Evolutionary conservation across 1,140 invertebrate genomes (phyloP).

Genomic region (Caenorhabditis remanei): DNA sequence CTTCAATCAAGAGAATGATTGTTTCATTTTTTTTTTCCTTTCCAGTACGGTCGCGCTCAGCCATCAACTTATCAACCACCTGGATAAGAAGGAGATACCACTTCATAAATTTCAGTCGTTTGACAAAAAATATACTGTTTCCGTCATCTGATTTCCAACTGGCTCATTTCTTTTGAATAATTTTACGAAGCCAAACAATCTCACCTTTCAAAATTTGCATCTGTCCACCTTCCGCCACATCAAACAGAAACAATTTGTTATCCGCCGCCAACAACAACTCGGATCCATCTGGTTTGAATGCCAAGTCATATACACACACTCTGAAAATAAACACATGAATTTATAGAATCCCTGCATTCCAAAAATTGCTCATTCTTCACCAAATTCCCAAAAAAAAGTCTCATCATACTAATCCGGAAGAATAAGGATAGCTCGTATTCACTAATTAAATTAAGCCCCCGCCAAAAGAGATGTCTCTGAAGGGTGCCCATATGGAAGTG

Average conservation of each 20-base stretch:
- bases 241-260: slow-evolving; percentile 91
- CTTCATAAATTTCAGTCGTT: no score
- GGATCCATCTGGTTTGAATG: slow-evolving; percentile 93
- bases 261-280: slow-evolving; percentile 94
- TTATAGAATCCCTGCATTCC: background rate
- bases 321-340: slow-evolving; percentile 56
- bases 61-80: no score
- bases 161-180: slow-evolving; percentile 57
- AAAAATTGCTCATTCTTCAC: slow-evolving; percentile 4
- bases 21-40: no score
- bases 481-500: background rate
- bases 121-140: background rate
- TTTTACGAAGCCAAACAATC: background rate
- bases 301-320: slow-evolving; percentile 91
- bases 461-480: background rate
- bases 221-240: slow-evolving; percentile 89
- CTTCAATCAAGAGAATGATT: no score
- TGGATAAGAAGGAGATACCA: no score
- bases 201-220: slow-evolving; percentile 88
- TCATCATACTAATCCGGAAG: background rate
- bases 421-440: background rate
- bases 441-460: slow-evolving; percentile 25
- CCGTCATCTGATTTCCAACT: background rate
- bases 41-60: no score
- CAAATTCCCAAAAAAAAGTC: background rate